Conservation (phyloP, 2,888 invertebrate species). For the Operophtera brumata region DNA sequence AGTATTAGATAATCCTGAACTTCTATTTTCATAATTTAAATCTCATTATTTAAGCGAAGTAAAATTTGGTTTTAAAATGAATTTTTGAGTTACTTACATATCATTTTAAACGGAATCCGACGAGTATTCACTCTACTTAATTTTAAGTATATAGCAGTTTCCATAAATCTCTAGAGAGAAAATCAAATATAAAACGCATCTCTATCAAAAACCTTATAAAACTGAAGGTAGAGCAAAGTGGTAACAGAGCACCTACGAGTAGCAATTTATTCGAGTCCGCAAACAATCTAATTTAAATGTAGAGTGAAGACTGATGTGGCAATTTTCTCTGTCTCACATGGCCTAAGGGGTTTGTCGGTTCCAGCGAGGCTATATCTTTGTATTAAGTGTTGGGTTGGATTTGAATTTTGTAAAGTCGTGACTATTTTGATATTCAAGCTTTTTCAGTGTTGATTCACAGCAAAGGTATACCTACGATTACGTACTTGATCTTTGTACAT, state of each 20-base stretch:
- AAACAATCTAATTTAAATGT: constrained; percentile 65
- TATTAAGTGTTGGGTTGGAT: constrained; percentile 16
- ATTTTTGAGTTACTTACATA: no score
- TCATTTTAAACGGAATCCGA: no score
- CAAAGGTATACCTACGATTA: no score
- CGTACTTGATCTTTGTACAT: no score
- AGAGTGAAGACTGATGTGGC: constrained; percentile 57
- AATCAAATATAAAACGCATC: background rate
- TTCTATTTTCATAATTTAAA: no score
- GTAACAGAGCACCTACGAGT: constrained; percentile 38
- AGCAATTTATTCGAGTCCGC: constrained; percentile 59
- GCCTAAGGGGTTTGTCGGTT: constrained; percentile 39
- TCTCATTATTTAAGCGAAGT: no score
- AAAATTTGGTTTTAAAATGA: no score
- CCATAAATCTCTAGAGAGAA: background rate
- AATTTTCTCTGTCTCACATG: constrained; percentile 58
- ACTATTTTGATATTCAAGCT: background rate
- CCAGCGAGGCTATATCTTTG: constrained; percentile 16
- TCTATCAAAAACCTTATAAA: constrained; percentile 13
- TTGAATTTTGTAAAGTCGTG: constrained; percentile 8
- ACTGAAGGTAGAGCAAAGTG: constrained; percentile 21
- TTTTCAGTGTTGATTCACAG: background rate
- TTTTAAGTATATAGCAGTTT: no score
- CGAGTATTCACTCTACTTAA: no score
- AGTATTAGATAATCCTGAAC: no score